These are phyloP conservation scores for Leptinotarsa juncta DNA, from an alignment of 2,888 invertebrate genomes.

Conservation along the genomic window DNA sequence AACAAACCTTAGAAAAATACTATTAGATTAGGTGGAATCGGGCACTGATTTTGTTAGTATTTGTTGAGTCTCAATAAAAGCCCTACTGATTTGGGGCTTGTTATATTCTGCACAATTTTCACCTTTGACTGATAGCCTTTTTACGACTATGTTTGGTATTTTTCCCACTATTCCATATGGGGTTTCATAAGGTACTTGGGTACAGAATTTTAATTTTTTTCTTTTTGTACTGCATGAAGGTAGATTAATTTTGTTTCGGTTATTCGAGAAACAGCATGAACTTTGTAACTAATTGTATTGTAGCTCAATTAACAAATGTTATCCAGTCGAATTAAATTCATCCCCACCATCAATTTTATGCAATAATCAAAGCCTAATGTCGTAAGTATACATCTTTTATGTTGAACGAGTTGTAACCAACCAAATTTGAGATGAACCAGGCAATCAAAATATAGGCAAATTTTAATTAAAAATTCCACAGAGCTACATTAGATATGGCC, in stretches of 20 bases:
- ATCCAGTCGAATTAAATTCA: not conserved
- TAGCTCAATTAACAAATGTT: constrained; percentile 12
- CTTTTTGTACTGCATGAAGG: not conserved
- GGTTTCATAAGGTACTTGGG: not conserved
- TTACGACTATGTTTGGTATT: not conserved
- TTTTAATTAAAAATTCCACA: too few relatives aligned
- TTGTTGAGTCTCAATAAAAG: too few relatives aligned
- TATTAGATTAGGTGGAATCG: too few relatives aligned
- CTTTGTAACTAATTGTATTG: not conserved
- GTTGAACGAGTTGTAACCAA: too few relatives aligned
- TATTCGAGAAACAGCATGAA: constrained; percentile 14
- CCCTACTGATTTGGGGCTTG: too few relatives aligned
- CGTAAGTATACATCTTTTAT: too few relatives aligned
- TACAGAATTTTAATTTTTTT: not conserved
- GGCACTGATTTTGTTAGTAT: too few relatives aligned
- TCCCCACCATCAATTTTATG: not conserved
- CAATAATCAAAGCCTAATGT: not conserved
- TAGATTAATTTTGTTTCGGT: not conserved
- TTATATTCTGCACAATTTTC: too few relatives aligned
- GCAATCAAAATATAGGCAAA: too few relatives aligned
- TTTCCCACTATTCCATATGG: not conserved
- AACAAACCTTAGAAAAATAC: not conserved
- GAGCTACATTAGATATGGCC: too few relatives aligned
- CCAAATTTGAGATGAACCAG: too few relatives aligned
- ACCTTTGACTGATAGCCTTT: too few relatives aligned